Base-by-base conservation (phyloP, 2,797 vertebrate species). In the Platyrinchus mystaceus region DNA sequence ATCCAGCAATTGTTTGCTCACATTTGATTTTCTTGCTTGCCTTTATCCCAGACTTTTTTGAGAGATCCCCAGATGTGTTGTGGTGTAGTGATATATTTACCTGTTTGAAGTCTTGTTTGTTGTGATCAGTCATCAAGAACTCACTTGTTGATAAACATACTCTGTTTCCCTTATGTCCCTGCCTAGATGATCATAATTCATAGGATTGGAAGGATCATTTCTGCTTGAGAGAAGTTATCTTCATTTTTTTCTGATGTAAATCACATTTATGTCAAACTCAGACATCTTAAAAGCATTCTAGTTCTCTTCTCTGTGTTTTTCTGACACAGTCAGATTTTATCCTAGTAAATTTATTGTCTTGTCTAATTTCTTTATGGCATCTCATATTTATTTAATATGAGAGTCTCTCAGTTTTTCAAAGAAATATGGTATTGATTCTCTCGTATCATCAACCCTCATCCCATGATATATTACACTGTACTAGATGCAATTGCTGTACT, bases 171-270 rank as follows among this genome's bases (percentile, higher is more conserved):
- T 77, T 64, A 70, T 58, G 46, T 60, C 41, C 34, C 67, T 83
- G 37, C 7, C 47, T 76, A 79, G 47, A 27, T 79, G 46, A 47
- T 27, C 43, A 32, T 87, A 71, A 93, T 34, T 92, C 43, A 13
- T 74, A 36, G 30, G 49, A 90, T 84, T 56, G 89, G 75, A 87
- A 64, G n/a, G 30, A 83, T 62, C 18, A 83, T 79, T 90, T 95
- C 84, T 85, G 30, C 75, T 85, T 70, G n/a, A 87, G 44, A 89
- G 68, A 71, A 78, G 16, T 7, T 64, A 34, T 78, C 43, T 94
- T n/a, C 24, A 19, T 88, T 89, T 87, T 70, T 84, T 94, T 39
- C 52, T 34, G 26, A 64, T 62, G n/a, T 87, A 83, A 94, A 77
- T 85, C 75, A 89, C 26, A 41, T 87, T 94, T 87, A 82, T 85